Conservation (phyloP, 2,888 invertebrate species). For the Laothoe populi region DNA sequence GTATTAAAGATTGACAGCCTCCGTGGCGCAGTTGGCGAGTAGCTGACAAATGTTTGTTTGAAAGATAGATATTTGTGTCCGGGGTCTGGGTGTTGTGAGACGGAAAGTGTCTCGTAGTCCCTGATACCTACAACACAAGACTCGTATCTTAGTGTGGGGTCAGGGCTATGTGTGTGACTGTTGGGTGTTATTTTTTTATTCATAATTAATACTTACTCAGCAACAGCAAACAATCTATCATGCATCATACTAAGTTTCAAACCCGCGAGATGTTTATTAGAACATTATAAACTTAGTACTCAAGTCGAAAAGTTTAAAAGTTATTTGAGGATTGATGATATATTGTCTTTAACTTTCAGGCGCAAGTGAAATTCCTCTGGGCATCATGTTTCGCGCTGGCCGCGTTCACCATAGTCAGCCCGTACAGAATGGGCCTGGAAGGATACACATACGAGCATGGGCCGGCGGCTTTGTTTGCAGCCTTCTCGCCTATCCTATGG, state of each 20-base stretch:
- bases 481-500: conserved; percentile 85
- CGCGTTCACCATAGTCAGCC: conserved; percentile 74
- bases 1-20: too few relatives aligned
- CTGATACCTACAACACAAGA: too few relatives aligned
- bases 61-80: too few relatives aligned
- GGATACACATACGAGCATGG: conserved; percentile 77
- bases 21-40: too few relatives aligned
- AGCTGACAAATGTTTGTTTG: too few relatives aligned
- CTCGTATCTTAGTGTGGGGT: too few relatives aligned
- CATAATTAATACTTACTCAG: neutral
- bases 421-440: conserved; percentile 80
- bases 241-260: conserved; percentile 7
- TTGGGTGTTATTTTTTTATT: too few relatives aligned
- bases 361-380: conserved; percentile 73
- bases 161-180: too few relatives aligned
- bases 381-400: conserved; percentile 62
- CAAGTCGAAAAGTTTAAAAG: conserved; percentile 22
- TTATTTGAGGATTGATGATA: conserved; percentile 15
- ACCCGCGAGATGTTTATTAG: conserved; percentile 10
- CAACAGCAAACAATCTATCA: neutral
- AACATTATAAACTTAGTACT: conserved; percentile 14
- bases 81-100: too few relatives aligned
- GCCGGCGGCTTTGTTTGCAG: conserved; percentile 82
- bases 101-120: too few relatives aligned
- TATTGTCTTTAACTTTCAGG: conserved; percentile 55